phyloP scores from a whole-genome alignment of 2,888 invertebrate genomes.

The Hyposoter didymator region DNA sequence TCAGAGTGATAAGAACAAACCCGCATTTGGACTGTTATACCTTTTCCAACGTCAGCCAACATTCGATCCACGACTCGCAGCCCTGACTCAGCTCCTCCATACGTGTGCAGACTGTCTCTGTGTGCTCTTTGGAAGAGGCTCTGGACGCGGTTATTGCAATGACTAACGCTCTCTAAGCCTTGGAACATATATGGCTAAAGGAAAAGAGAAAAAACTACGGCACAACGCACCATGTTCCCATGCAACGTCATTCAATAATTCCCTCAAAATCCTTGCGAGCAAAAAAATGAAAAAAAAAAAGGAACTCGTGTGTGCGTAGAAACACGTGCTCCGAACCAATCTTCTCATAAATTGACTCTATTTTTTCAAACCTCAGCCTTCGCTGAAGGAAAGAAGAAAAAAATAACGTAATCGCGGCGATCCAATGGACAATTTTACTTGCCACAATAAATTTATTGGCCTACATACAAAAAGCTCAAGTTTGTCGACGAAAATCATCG shows the following conservation, averaged over 20 bases:
- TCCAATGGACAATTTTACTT: not conserved
- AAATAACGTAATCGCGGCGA: conserved; percentile 11
- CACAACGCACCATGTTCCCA: conserved; percentile 36
- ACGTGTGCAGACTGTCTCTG: not conserved
- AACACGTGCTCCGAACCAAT: conserved; percentile 24
- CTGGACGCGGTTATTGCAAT: conserved; percentile 60
- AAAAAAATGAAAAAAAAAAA: conserved; percentile 2
- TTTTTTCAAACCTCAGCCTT: not conserved
- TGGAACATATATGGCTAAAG: conserved; percentile 27
- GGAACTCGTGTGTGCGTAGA: conserved; percentile 9
- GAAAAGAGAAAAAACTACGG: conserved; percentile 16
- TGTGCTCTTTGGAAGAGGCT: conserved; percentile 20
- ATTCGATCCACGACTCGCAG: conserved; percentile 30
- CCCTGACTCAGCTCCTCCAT: conserved; percentile 55
- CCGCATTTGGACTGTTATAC: conserved; percentile 54
- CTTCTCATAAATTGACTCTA: conserved; percentile 3
- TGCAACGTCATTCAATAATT: conserved; percentile 40
- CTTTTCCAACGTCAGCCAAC: conserved; percentile 35
- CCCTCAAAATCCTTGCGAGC: conserved; percentile 5
- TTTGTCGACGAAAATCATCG: not conserved
- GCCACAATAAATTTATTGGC: not conserved
- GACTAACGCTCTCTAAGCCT: conserved; percentile 64
- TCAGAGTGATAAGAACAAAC: conserved; percentile 60
- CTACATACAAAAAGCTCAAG: not conserved
- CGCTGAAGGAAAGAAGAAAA: not conserved